These are phyloP conservation scores for Pseudococcus jackbeardsleyi DNA, from an alignment of 2,888 invertebrate genomes.

Conservation along the genomic window DNA sequence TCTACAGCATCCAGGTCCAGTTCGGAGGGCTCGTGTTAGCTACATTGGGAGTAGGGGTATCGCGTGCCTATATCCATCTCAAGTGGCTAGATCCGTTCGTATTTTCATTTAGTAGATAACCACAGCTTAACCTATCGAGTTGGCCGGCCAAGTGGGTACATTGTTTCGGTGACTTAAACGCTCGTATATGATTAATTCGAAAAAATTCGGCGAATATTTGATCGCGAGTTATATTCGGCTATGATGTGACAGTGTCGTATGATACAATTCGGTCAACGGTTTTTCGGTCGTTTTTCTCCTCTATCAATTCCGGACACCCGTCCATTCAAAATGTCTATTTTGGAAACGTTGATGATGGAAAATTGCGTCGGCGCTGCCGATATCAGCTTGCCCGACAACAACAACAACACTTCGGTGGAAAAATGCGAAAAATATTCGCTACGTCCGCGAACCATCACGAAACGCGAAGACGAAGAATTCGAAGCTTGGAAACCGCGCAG, in stretches of 20 bases:
- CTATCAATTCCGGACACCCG: not conserved
- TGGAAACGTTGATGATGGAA: conserved; percentile 53
- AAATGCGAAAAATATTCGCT: conserved; percentile 75
- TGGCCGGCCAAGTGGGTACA: not conserved
- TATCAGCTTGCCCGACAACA: conserved; percentile 64
- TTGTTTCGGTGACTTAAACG: conserved; percentile 57
- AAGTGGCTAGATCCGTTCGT: not conserved
- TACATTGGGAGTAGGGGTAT: not conserved
- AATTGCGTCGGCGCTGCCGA: conserved; percentile 37
- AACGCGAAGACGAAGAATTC: conserved; percentile 70
- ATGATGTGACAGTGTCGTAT: conserved; percentile 8
- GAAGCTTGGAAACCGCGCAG: conserved; percentile 69
- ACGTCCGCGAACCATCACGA: conserved; percentile 77
- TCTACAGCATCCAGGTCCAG: conserved; percentile 36
- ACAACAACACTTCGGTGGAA: conserved; percentile 62
- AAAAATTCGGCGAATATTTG: conserved; percentile 8
- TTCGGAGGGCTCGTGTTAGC: conserved; percentile 27
- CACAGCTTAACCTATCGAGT: not conserved
- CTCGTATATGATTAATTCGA: conserved; percentile 47
- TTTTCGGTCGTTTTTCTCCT: not conserved
- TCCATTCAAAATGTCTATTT: conserved; percentile 24
- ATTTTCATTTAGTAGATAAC: conserved; percentile 46
- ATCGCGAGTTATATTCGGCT: not conserved
- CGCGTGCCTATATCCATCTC: conserved; percentile 35
- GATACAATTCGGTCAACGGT: not conserved